Conservation (phyloP, 2,113 vertebrate genomes). For the human (Homo sapiens) region GRCh38 chr5:107007001-107007500, state of each 20-base stretch:
- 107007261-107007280: neutral
- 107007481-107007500: neutral
- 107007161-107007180: neutral
- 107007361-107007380: neutral
- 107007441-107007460: neutral
- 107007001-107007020: neutral
- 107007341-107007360: neutral
- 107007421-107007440: neutral
- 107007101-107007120: neutral
- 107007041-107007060: neutral
- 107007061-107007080: neutral
- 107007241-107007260: neutral
- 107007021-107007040: neutral
- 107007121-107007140: neutral
- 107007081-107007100: neutral
- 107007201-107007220: neutral
- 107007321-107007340: neutral
- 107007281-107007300: slow-evolving; percentile 22
- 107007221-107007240: neutral
- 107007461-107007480: neutral
- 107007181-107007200: neutral
- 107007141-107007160: neutral
- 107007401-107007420: neutral
- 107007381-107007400: neutral
- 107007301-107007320: neutral